Conservation (phyloP, 2,113 vertebrate species). For the Argyrosomus japonicus region DNA sequence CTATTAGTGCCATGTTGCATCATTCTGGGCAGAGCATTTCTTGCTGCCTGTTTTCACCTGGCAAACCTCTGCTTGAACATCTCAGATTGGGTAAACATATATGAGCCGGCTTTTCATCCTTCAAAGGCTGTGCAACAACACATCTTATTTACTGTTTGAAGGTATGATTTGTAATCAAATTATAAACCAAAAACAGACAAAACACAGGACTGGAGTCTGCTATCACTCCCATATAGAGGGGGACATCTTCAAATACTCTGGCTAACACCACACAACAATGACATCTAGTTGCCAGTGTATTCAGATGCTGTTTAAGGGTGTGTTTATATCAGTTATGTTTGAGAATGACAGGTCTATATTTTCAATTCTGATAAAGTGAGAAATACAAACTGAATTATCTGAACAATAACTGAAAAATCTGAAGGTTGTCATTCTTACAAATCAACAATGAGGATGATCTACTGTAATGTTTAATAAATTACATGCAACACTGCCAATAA, state of each 20-base stretch:
- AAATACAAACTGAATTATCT: background rate
- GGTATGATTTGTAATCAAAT: background rate
- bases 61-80: background rate
- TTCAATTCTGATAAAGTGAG: background rate
- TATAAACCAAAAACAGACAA: background rate
- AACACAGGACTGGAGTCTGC: background rate
- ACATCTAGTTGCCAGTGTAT: background rate
- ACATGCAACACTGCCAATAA: too few relatives aligned
- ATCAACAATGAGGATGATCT: too few relatives aligned
- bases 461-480: too few relatives aligned
- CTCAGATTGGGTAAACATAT: background rate
- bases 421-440: too few relatives aligned
- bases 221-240: background rate
- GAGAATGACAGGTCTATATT: background rate
- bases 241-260: constrained; percentile 6
- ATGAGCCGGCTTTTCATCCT: background rate
- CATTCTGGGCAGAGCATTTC: background rate
- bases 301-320: background rate
- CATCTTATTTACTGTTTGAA: constrained; percentile 4
- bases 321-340: background rate
- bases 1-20: background rate
- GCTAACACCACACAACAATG: background rate
- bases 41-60: background rate
- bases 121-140: background rate
- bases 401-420: too few relatives aligned